Evolutionary conservation across 2,888 invertebrate genomes (phyloP), one percentile per base, ranked within the genome.

Genomic region (Caenorhabditis wallacei): DNA sequence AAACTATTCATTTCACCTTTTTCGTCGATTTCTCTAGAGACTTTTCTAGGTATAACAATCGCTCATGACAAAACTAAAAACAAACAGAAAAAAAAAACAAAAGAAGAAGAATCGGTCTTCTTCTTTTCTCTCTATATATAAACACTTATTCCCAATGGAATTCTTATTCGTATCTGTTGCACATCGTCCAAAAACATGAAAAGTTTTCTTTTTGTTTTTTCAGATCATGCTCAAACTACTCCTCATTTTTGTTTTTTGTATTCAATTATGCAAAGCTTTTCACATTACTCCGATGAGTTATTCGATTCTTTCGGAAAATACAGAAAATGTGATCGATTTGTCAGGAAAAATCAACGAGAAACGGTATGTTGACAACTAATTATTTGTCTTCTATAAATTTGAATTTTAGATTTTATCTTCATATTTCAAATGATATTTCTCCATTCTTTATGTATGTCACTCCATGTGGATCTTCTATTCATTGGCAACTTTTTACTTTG

Each of bases 381-480:
- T 35, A 57, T n/a, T 40, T 30, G 20, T 24, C 56, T n/a, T 24
- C 22, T 24, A 37, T 2, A 8, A 59, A 2, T 3, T 69, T 81
- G n/a, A n/a, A 30, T 68, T 81, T 30, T 68, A 82, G 78, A 53
- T 64, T 72, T 48, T 78, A 81, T 24, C 57, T 80, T 16, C 59
- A 74, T 30, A 74, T 74, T 48, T 16, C 53, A 26, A 71, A 81
- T 11, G 61, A 70, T 8, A 24, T 40, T 7, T 69, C 78, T 7
- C 78, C 84, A 68, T 69, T 88, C 37, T 81, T 85, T 59, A 51
- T 88, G 68, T 80, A 80, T 40, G 72, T 90, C 4, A 89, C 89
- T 1, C 90, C 90, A 0, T 90, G 90, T 59, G 86, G 87, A 24
- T 82, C 82, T 24, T 40, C 83, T 3, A 84, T 90, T 51, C 88